phyloP scores from a whole-genome alignment of 2,888 invertebrate genomes.

The Teleogryllus oceanicus region DNA sequence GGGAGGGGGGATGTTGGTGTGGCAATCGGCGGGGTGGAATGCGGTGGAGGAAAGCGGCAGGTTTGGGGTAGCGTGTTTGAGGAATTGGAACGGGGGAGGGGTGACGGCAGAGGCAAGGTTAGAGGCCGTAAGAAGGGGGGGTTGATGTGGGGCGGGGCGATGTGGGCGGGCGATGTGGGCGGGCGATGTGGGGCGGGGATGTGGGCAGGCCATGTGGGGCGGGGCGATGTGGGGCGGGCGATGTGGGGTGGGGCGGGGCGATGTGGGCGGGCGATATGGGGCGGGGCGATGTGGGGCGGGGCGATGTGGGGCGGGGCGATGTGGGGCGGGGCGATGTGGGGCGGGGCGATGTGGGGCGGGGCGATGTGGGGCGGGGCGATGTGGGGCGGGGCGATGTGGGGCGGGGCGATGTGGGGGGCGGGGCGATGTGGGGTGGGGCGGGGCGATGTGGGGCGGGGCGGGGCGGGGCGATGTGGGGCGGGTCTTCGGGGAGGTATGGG shows the following conservation, averaged over 20 bases:
- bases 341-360: no score
- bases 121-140: no score
- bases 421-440: neutral
- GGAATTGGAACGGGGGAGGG: no score
- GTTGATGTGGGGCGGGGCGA: no score
- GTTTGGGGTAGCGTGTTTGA: no score
- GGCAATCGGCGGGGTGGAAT: no score
- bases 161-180: neutral
- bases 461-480: neutral
- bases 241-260: neutral
- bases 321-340: no score
- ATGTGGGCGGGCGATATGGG: neutral
- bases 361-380: neutral
- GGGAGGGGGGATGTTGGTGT: no score
- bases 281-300: no score
- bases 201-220: neutral
- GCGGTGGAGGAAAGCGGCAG: no score
- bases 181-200: neutral
- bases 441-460: neutral
- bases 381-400: no score
- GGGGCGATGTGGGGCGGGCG: neutral
- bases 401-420: neutral
- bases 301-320: neutral
- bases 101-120: no score
- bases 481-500: neutral